phyloP scores from a whole-genome alignment of 2,113 vertebrate genomes.

The Festucalex cinctus region DNA sequence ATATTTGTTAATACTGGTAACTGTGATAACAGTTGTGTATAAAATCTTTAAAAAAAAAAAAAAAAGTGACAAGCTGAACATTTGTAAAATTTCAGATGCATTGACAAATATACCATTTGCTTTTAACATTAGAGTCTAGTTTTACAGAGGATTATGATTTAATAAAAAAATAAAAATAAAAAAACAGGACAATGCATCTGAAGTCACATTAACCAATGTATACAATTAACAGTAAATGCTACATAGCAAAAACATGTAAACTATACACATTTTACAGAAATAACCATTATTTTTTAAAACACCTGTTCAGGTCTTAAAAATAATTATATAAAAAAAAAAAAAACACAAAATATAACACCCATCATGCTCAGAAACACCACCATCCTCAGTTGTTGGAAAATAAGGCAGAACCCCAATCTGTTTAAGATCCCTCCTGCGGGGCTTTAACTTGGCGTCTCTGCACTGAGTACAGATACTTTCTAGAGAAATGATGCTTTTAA shows the following conservation, averaged over 20 bases:
- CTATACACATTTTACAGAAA: slow-evolving; percentile 58
- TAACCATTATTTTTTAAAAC: slow-evolving; percentile 64
- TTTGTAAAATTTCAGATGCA: slow-evolving; percentile 63
- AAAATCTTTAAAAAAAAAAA: slow-evolving; percentile 34
- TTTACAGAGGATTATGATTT: too few relatives aligned
- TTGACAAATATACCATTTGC: slow-evolving; percentile 6
- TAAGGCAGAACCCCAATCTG: slow-evolving; percentile 88
- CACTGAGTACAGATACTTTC: slow-evolving; percentile 97
- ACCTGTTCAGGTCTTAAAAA: slow-evolving; percentile 11
- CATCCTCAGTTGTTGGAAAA: slow-evolving; percentile 88
- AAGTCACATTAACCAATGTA: slow-evolving; percentile 81
- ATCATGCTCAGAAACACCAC: slow-evolving; percentile 78
- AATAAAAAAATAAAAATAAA: too few relatives aligned
- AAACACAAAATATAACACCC: slow-evolving; percentile 51
- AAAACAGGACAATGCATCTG: slow-evolving; percentile 81
- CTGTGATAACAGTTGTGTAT: slow-evolving; percentile 41
- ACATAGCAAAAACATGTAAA: slow-evolving; percentile 68
- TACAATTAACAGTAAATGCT: slow-evolving; percentile 45
- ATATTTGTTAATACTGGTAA: slow-evolving; percentile 30
- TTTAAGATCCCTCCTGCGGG: slow-evolving; percentile 90
- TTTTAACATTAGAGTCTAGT: slow-evolving; percentile 13
- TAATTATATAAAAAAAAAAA: not conserved
- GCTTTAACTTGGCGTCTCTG: slow-evolving; percentile 97
- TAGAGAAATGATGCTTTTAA: slow-evolving; percentile 98
- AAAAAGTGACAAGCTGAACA: slow-evolving; percentile 39